Evolutionary conservation across 2,797 vertebrate genomes (phyloP).

Genomic region (Mycteria americana): DNA sequence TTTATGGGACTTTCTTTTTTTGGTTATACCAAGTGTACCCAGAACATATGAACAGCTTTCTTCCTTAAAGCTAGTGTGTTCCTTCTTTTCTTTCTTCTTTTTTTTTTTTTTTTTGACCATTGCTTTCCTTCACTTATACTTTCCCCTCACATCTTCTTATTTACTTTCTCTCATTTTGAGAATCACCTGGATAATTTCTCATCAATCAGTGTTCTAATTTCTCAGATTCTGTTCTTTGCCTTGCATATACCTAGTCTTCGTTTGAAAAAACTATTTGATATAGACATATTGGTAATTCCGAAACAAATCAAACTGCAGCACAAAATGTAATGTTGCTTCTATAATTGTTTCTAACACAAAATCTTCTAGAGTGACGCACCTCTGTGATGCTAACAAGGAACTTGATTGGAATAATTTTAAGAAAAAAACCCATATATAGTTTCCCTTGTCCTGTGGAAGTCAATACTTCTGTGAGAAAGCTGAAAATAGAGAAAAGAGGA

Average conservation of each 20-base stretch:
- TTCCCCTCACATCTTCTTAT: not conserved
- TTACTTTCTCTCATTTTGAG: not conserved
- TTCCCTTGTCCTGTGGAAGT: not conserved
- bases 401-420: not conserved
- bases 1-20: not conserved
- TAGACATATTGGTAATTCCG: not conserved
- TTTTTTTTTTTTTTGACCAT: not conserved
- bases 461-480: not conserved
- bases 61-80: not conserved
- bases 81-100: not conserved
- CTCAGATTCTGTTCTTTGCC: not conserved
- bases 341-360: not conserved
- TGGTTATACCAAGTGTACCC: not conserved
- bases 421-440: rapidly evolving
- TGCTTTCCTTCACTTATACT: not conserved
- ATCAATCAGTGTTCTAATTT: not conserved
- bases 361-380: not conserved
- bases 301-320: not conserved
- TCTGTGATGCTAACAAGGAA: not conserved
- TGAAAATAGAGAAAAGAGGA: not conserved
- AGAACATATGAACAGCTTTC: not conserved
- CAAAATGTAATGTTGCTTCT: not conserved
- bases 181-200: not conserved
- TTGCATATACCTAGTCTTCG: not conserved
- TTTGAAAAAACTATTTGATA: not conserved